Conservation (phyloP, 2,888 invertebrate species). For the Drosophila melanosoma region DNA sequence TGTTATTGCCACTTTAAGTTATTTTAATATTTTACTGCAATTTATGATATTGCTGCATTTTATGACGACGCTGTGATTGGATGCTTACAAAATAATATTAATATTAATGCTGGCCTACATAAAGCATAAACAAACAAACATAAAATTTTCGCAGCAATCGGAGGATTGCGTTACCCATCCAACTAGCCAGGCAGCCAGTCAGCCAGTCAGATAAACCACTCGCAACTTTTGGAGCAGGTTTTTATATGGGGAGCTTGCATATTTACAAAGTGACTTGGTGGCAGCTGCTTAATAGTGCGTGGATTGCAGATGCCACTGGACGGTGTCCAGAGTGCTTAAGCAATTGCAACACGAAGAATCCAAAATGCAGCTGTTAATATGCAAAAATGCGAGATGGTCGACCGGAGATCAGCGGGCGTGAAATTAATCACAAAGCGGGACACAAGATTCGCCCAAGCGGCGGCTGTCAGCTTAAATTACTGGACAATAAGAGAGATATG, state of each 20-base stretch:
- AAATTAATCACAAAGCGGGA: constrained; percentile 65
- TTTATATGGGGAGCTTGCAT: constrained; percentile 11
- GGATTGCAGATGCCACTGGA: constrained; percentile 61
- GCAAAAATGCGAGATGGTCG: constrained; percentile 52
- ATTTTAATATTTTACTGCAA: constrained; percentile 49
- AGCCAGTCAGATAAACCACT: constrained; percentile 52
- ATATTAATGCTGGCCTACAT: constrained; percentile 75
- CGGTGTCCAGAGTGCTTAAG: constrained; percentile 47
- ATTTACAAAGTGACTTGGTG: constrained; percentile 44
- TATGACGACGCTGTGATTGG: constrained; percentile 35
- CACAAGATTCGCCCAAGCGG: constrained; percentile 14
- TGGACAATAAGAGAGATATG: constrained; percentile 53
- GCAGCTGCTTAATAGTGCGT: constrained; percentile 76
- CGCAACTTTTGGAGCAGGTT: constrained; percentile 40
- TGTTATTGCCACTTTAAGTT: constrained; percentile 51
- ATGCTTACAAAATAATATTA: constrained; percentile 64
- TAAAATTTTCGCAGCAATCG: constrained; percentile 53
- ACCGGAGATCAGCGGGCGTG: constrained; percentile 65
- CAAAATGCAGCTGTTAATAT: constrained; percentile 50
- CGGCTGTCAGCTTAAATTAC: constrained; percentile 71
- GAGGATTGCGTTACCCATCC: constrained; percentile 59
- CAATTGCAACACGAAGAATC: constrained; percentile 48
- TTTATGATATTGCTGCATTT: constrained; percentile 48
- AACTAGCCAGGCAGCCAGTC: neutral
- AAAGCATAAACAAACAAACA: constrained; percentile 47